Conservation (phyloP, 2,888 invertebrate species). For the Drosophila borborema region DNA sequence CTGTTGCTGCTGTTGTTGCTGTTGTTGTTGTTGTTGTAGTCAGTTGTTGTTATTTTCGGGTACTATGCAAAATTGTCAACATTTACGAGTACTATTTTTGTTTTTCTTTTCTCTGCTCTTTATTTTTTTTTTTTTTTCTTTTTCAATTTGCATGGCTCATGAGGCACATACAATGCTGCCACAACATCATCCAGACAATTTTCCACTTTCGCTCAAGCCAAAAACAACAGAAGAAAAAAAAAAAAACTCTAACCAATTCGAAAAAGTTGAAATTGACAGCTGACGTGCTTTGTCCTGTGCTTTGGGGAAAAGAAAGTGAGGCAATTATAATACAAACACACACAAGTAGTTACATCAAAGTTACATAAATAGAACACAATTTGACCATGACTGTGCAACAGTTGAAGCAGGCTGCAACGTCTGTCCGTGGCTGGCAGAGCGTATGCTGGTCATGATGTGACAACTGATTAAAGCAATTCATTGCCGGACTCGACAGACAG, state of each 20-base stretch:
- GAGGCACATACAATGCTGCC: slow-evolving; percentile 24
- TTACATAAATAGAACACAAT: slow-evolving; percentile 7
- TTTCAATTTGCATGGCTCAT: slow-evolving; percentile 69
- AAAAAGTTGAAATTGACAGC: slow-evolving; percentile 23
- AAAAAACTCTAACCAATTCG: slow-evolving; percentile 36
- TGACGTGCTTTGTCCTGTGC: slow-evolving; percentile 15
- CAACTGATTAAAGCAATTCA: slow-evolving; percentile 56
- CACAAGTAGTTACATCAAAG: too few species aligned
- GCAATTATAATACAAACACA: background rate
- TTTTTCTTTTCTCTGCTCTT: slow-evolving; percentile 13
- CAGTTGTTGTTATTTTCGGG: slow-evolving; percentile 41
- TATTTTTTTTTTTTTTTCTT: slow-evolving; percentile 25
- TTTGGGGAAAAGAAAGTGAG: slow-evolving; percentile 5
- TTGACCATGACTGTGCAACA: slow-evolving; percentile 10
- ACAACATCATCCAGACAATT: slow-evolving; percentile 39
- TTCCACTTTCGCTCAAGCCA: slow-evolving; percentile 54
- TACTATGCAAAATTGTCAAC: slow-evolving; percentile 66
- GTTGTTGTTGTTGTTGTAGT: background rate
- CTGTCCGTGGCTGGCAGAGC: background rate
- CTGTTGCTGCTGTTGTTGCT: slow-evolving; percentile 20
- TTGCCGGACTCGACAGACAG: slow-evolving; percentile 27
- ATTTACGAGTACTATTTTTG: slow-evolving; percentile 47
- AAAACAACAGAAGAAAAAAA: background rate
- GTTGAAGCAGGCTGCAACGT: background rate
- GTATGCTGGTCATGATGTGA: slow-evolving; percentile 40